A percentile compares a stretch with the other conserved stretches of the same genome.
Evolutionary conservation across 2,888 invertebrate species (phyloP).

Genomic region (Cepaea hortensis): DNA sequence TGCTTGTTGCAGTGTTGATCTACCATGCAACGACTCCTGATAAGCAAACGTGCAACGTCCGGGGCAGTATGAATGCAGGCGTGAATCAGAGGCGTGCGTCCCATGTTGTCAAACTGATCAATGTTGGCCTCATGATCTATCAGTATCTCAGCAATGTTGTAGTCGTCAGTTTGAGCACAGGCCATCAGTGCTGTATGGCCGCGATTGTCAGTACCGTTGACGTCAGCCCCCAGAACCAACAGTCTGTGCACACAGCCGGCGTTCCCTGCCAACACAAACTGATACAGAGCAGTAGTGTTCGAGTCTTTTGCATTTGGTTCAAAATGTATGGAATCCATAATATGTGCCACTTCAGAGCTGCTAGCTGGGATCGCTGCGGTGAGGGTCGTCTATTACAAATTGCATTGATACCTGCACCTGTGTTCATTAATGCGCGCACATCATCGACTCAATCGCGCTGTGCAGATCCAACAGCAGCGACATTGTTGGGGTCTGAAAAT

Average conservation of each 20-base stretch:
- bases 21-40: slow-evolving; percentile 50
- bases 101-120: slow-evolving; percentile 44
- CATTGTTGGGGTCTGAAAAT: not conserved
- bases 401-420: slow-evolving; percentile 50
- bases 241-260: slow-evolving; percentile 42
- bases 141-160: slow-evolving; percentile 50
- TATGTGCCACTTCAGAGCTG: slow-evolving; percentile 29
- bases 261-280: slow-evolving; percentile 48
- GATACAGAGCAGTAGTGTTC: slow-evolving; percentile 52
- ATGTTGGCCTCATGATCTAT: slow-evolving; percentile 55
- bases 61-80: slow-evolving; percentile 53
- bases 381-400: slow-evolving; percentile 51
- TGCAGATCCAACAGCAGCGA: not conserved
- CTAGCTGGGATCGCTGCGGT: slow-evolving; percentile 49
- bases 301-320: slow-evolving; percentile 54
- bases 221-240: slow-evolving; percentile 49
- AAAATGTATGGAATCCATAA: slow-evolving; percentile 45
- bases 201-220: slow-evolving; percentile 51
- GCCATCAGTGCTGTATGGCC: slow-evolving; percentile 55
- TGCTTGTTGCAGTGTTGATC: slow-evolving; percentile 44
- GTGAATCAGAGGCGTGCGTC: slow-evolving; percentile 55
- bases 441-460: not conserved
- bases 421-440: not conserved
- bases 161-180: slow-evolving; percentile 41
- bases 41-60: slow-evolving; percentile 40